Base-by-base conservation (phyloP, 1,140 invertebrate species). In the Drosophila punjabiensis region DNA sequence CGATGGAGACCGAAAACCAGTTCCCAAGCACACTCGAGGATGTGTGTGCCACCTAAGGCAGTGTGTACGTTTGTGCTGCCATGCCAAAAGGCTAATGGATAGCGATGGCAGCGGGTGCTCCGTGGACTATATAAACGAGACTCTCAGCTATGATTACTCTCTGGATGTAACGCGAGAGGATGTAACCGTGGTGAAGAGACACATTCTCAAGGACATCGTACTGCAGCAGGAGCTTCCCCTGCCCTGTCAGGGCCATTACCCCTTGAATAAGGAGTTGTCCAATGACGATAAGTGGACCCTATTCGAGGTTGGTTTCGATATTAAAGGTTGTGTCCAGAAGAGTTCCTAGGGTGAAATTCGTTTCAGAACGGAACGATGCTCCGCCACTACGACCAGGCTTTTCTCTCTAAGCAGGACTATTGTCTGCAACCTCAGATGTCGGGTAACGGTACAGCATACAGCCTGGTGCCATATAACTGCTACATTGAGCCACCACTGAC, bases 61-160 rank as follows among this genome's bases (percentile, higher is more conserved):
- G 1, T 92, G 89, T 39, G 45, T 90, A 9, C 70, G 70, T 5
- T 76, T 90, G 13, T 90, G 88, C 18, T 90, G 88, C 65, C 61
- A 69, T 24, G 60, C 62, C 0, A 43, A 56, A 6, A 20, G 47
- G 10, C 16, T 50, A 10, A 35, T 62, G 47, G 8, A 16, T 1
- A 24, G 13, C 24, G 47, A 39, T 35, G 20, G 24, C 7, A 41
- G 3, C 3, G 39, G 16, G 8, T 41, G 43, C 56, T 89, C 77
- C 41, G 18, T 3, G 16, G 16, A 9, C 30, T 20, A 64, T 4
- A 6, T 16, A 11, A 11, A 52, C 7, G 24, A 68, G 43, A 13
- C 52, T 13, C 11, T 48, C 10, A 16, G 48, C 16, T 81, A 74
- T 14, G 48, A 53, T 20, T 41, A 63, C 5, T 35, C 45, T 4